phyloP scores from a whole-genome alignment of 2,888 invertebrate genomes.

The Eupithecia abbreviata region DNA sequence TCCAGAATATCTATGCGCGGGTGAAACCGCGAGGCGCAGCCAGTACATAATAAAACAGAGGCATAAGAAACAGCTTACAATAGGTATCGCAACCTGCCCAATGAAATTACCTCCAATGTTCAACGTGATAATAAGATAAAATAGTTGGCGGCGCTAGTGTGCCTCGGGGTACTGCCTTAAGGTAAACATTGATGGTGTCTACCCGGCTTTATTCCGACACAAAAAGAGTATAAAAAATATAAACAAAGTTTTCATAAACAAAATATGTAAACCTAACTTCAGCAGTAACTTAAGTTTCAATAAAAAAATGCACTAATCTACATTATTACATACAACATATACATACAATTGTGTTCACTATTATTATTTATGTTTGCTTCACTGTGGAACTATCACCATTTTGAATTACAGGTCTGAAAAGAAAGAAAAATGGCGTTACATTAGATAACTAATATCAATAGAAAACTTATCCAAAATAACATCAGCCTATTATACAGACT shows the following conservation, averaged over 20 bases:
- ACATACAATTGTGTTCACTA: slow-evolving; percentile 68
- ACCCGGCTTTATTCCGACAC: background rate
- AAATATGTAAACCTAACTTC: slow-evolving; percentile 49
- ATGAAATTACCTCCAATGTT: too few species aligned
- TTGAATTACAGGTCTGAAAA: slow-evolving; percentile 44
- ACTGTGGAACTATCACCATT: slow-evolving; percentile 63
- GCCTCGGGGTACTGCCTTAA: too few species aligned
- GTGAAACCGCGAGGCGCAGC: too few species aligned
- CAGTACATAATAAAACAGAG: too few species aligned
- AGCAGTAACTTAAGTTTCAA: slow-evolving; percentile 58
- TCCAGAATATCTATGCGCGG: too few species aligned
- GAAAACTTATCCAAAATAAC: background rate
- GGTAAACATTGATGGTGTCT: background rate
- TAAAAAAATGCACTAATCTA: slow-evolving; percentile 60
- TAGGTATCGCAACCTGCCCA: too few species aligned
- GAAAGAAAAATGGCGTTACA: slow-evolving; percentile 7
- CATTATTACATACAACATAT: slow-evolving; percentile 60
- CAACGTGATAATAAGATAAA: too few species aligned
- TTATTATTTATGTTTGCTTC: slow-evolving; percentile 51
- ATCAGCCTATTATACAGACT: background rate
- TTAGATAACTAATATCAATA: background rate
- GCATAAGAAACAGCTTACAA: too few species aligned
- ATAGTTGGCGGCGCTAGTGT: too few species aligned
- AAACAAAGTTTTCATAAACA: slow-evolving; percentile 22
- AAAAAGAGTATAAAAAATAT: slow-evolving; percentile 27